phyloP scores from a whole-genome alignment of 2,113 vertebrate species.

The Phalacrocorax carbo region DNA sequence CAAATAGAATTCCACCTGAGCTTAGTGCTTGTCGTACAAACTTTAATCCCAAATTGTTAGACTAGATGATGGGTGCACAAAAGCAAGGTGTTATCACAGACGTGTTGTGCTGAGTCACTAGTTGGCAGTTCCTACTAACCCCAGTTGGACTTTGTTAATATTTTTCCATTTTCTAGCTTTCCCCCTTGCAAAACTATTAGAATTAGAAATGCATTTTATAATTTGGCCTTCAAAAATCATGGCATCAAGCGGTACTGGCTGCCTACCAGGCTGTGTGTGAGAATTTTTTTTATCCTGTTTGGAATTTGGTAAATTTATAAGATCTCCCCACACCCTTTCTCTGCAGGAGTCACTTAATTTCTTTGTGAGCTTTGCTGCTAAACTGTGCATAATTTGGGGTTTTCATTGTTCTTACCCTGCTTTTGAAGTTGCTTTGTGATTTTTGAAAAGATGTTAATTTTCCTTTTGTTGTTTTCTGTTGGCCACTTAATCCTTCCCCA shows the following conservation, averaged over 20 bases:
- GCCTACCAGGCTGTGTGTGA: conserved; percentile 32
- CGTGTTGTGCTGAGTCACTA: not conserved
- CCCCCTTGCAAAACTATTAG: not conserved
- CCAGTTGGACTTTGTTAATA: not conserved
- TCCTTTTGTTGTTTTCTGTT: conserved; percentile 57
- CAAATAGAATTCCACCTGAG: not conserved
- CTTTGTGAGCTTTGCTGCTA: conserved; percentile 53
- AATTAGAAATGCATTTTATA: not conserved
- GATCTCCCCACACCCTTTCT: conserved; percentile 57
- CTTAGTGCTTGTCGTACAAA: not conserved
- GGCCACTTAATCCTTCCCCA: conserved; percentile 63
- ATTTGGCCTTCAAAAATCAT: not conserved
- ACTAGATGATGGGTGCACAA: not conserved
- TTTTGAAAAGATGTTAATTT: conserved; percentile 68
- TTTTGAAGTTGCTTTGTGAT: conserved; percentile 48
- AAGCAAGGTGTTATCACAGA: not conserved
- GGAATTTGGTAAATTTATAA: conserved; percentile 49
- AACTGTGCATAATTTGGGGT: conserved; percentile 51
- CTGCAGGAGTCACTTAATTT: conserved; percentile 49
- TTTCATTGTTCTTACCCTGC: conserved; percentile 45
- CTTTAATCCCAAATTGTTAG: not conserved
- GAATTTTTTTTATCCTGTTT: conserved; percentile 8
- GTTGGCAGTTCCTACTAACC: not conserved
- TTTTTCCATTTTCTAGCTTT: not conserved
- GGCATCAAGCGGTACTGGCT: not conserved